Evolutionary conservation across 2,888 invertebrate species (phyloP), one percentile per base, ranked within the genome.

Genomic region (Leptopterna dolabrata): DNA sequence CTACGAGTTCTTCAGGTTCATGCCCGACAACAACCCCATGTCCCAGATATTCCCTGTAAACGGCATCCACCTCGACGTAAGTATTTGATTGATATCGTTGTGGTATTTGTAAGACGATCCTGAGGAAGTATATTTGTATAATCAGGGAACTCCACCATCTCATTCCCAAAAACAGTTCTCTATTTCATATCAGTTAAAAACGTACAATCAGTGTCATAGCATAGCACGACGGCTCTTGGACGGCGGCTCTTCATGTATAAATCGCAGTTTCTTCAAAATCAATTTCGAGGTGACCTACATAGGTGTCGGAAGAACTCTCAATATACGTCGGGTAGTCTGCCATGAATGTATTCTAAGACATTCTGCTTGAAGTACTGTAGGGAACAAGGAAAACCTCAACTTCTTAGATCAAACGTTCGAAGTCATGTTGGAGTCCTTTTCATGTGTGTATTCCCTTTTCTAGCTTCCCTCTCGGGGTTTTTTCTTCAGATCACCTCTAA

Each of bases 1-100:
- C 83, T 88, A 88, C 81, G 91, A 91, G 88, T 91, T 91, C 89
- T 91, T 89, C 89, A 85, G 90, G n/a, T 91, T 87, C 87, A 90
- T 90, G 89, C 91, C 91, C 1, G 90, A 90, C 88, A 89, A 88
- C 76, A 24, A 88, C 13, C 90, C 90, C 0, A 80, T 82, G 27
- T 90, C 88, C 19, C 90, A 89, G 84, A 88, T 90, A 78, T 90
- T 91, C 88, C 90, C 90, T 3, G 88, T 89, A 6, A 87, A 88
- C 11, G 90, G 90, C 14, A 89, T 91, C 71, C 87, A 88, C 24
- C 87, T 91, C 0, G 89, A 90, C 55, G 91, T 91, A 82, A 90
- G 90, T 90, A 80, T 2, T 14, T 11, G 41, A 70, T 19, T 55
- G 55, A 6, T 55, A 55, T 55, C 11, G n/a, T n/a, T n/a, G n/a